These are phyloP conservation scores for Drosophila atripex DNA, from an alignment of 2,888 invertebrate genomes.

Conservation along the genomic window DNA sequence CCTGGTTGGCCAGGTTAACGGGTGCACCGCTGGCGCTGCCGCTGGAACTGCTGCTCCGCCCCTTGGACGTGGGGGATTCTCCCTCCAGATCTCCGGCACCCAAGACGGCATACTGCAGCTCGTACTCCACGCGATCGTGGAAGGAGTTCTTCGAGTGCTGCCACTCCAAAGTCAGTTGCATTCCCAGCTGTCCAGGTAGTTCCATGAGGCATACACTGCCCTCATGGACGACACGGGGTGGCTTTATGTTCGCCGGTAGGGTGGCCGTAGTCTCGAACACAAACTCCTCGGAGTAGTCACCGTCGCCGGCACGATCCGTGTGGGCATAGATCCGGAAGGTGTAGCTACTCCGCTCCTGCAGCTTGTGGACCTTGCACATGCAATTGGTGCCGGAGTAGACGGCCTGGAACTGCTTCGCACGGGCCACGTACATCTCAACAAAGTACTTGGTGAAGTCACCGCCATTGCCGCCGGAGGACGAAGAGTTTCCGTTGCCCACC, in stretches of 20 bases:
- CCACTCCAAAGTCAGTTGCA: slow-evolving; percentile 87
- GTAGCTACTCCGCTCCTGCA: slow-evolving; percentile 92
- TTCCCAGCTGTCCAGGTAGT: slow-evolving; percentile 84
- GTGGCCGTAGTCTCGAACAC: slow-evolving; percentile 90
- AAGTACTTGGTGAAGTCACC: slow-evolving; percentile 90
- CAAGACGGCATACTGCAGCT: slow-evolving; percentile 87
- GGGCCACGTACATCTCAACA: slow-evolving; percentile 91
- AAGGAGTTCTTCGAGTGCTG: slow-evolving; percentile 86
- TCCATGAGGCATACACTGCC: slow-evolving; percentile 73
- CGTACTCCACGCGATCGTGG: slow-evolving; percentile 89
- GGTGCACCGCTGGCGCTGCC: slow-evolving; percentile 39
- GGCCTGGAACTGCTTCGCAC: slow-evolving; percentile 87
- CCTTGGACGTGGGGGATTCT: slow-evolving; percentile 47
- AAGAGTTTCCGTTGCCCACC: neutral
- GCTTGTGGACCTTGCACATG: slow-evolving; percentile 92
- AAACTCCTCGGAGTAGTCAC: slow-evolving; percentile 89
- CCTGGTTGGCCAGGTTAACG: slow-evolving; percentile 58
- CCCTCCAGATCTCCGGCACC: slow-evolving; percentile 73
- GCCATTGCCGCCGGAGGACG: slow-evolving; percentile 20
- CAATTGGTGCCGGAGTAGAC: slow-evolving; percentile 91
- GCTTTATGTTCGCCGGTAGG: slow-evolving; percentile 91
- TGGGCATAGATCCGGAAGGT: slow-evolving; percentile 93
- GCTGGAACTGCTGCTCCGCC: slow-evolving; percentile 48
- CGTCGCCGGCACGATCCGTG: slow-evolving; percentile 92
- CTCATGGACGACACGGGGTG: slow-evolving; percentile 86